Evolutionary conservation across 1,140 invertebrate species (phyloP).

Genomic region (Camponotus vicinus): DNA sequence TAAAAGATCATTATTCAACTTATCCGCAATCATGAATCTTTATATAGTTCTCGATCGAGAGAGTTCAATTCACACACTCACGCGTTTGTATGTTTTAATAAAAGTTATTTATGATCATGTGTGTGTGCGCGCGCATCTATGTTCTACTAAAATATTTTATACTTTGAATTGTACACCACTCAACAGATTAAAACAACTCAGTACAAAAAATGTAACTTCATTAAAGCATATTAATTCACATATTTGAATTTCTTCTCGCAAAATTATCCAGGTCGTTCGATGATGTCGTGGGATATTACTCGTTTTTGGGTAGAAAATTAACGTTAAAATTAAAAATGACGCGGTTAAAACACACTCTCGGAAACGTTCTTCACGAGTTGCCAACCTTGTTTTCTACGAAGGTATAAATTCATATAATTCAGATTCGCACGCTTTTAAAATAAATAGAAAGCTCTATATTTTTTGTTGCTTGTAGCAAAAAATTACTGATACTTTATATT

Average conservation of each 20-base stretch:
- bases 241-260: conserved; percentile 12
- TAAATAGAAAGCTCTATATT: no score
- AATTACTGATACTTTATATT: no score
- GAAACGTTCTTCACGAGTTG: conserved; percentile 34
- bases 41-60: conserved; percentile 7
- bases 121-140: neutral
- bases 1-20: neutral
- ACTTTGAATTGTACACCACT: neutral
- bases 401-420: neutral
- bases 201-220: conserved; percentile 15
- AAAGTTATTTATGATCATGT: conserved; percentile 20
- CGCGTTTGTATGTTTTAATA: neutral
- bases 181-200: neutral
- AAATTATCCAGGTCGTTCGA: neutral
- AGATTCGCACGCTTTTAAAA: neutral
- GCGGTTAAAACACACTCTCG: conserved; percentile 11
- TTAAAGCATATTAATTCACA: neutral
- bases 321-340: conserved; percentile 48
- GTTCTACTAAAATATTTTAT: conserved; percentile 16
- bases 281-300: neutral
- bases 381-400: neutral
- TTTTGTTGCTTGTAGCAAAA: no score
- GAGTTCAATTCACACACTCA: conserved; percentile 23
- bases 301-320: conserved; percentile 32
- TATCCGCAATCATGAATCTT: conserved; percentile 19